Percentiles rank a stretch among this genome's conserved stretches.
These are phyloP conservation scores for Orchesellides sinensis DNA, from an alignment of 2,888 invertebrate genomes.

Conservation along the genomic window DNA sequence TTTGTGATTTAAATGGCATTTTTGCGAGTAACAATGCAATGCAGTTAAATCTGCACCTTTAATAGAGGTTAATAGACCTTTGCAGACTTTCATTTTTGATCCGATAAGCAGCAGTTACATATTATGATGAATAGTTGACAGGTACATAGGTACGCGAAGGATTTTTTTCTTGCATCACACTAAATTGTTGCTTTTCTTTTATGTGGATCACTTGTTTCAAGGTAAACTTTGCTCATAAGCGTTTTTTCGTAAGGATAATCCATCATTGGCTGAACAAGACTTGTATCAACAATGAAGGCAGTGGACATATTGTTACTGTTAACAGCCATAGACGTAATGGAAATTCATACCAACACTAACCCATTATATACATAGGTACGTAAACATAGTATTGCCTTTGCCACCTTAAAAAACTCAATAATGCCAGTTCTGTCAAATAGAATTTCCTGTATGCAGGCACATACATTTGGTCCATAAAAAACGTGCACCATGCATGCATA, in stretches of 20 bases:
- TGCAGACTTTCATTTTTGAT: too few species aligned
- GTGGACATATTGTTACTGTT: not conserved
- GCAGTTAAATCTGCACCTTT: too few species aligned
- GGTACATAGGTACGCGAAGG: too few species aligned
- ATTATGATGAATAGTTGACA: too few species aligned
- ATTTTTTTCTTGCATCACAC: too few species aligned
- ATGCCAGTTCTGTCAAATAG: not conserved
- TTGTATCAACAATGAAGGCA: not conserved
- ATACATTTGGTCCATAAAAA: too few species aligned
- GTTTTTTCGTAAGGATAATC: conserved; percentile 32
- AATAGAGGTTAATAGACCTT: too few species aligned
- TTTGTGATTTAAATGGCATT: too few species aligned
- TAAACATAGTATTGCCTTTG: not conserved
- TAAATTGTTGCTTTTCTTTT: too few species aligned
- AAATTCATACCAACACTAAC: not conserved
- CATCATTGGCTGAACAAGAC: conserved; percentile 39
- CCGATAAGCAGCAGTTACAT: too few species aligned
- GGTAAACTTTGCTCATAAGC: too few species aligned
- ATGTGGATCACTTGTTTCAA: conserved; percentile 24
- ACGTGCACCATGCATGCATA: conserved; percentile 14
- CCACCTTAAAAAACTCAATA: not conserved
- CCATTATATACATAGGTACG: not conserved
- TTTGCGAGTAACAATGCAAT: too few species aligned
- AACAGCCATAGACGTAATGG: not conserved
- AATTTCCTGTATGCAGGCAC: not conserved